Percentiles rank a stretch among this genome's conserved stretches.
Evolutionary conservation across 2,888 invertebrate genomes (phyloP).

Genomic region (Dugesia japonica): DNA sequence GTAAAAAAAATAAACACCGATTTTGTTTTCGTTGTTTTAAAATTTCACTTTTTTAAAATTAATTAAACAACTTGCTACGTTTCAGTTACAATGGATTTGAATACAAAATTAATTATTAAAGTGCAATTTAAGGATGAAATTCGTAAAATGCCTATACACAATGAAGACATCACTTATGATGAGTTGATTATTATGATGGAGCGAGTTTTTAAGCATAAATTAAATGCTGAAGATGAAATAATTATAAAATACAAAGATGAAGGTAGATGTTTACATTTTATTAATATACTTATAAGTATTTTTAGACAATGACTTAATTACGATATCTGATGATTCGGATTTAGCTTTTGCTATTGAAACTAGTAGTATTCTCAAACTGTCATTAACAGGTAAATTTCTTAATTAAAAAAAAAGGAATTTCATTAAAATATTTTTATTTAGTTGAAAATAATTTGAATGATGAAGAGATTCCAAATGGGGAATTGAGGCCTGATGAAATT

Average conservation of each 20-base stretch:
- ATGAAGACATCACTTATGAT: slow-evolving; percentile 58
- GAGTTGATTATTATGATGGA: slow-evolving; percentile 60
- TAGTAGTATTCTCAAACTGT: slow-evolving; percentile 56
- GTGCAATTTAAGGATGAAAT: slow-evolving; percentile 57
- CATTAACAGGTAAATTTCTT: slow-evolving; percentile 51
- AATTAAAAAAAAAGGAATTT: neutral
- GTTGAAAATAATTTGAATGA: neutral
- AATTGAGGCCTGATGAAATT: neutral
- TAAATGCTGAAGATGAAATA: slow-evolving; percentile 56
- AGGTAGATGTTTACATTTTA: slow-evolving; percentile 51
- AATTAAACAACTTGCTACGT: slow-evolving; percentile 8
- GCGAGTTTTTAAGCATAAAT: slow-evolving; percentile 56
- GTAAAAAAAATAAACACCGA: no score
- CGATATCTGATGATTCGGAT: slow-evolving; percentile 59
- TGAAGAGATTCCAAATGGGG: neutral
- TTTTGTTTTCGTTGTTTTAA: no score
- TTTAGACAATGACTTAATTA: slow-evolving; percentile 58
- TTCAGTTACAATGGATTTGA: slow-evolving; percentile 39
- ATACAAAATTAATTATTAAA: slow-evolving; percentile 45
- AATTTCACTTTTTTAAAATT: neutral
- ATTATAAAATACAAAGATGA: slow-evolving; percentile 60
- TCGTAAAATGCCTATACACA: slow-evolving; percentile 57
- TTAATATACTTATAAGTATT: slow-evolving; percentile 25
- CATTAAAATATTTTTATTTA: neutral
- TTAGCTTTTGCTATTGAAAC: slow-evolving; percentile 58